Conservation (phyloP, 2,113 vertebrate genomes). For the Rhinolophus ferrumequinum region DNA sequence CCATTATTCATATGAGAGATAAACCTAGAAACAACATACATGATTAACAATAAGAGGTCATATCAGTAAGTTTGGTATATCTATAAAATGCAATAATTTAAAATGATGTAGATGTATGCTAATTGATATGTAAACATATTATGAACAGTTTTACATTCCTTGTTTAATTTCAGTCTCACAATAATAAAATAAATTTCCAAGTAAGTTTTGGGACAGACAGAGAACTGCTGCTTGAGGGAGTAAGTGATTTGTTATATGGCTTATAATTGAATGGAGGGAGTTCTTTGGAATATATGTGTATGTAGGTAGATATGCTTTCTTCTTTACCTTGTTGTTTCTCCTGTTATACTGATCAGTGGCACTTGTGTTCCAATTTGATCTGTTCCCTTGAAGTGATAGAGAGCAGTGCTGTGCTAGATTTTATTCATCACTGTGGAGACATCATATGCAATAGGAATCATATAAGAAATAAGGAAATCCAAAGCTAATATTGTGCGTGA, state of each 20-base stretch:
- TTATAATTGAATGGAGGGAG: background rate
- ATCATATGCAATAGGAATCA: background rate
- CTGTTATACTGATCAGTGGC: background rate
- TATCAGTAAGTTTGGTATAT: background rate
- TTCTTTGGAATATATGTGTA: background rate
- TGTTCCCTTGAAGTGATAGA: constrained; percentile 1
- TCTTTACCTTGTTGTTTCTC: background rate
- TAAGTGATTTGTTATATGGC: background rate
- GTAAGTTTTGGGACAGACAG: background rate
- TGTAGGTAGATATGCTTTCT: background rate
- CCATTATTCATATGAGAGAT: background rate
- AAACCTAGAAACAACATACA: background rate
- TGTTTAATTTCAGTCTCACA: background rate
- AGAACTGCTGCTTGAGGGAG: background rate
- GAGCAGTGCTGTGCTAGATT: background rate
- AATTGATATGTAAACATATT: background rate
- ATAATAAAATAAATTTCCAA: background rate
- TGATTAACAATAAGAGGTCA: background rate
- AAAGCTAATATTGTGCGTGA: background rate
- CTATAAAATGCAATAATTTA: background rate
- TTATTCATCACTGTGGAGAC: background rate
- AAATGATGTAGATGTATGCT: background rate
- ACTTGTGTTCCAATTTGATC: background rate
- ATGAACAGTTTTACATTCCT: background rate
- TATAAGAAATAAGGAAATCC: background rate